These are phyloP conservation scores for Acanthurus lineatus DNA, from an alignment of 2,797 vertebrate species.

Conservation along the genomic window DNA sequence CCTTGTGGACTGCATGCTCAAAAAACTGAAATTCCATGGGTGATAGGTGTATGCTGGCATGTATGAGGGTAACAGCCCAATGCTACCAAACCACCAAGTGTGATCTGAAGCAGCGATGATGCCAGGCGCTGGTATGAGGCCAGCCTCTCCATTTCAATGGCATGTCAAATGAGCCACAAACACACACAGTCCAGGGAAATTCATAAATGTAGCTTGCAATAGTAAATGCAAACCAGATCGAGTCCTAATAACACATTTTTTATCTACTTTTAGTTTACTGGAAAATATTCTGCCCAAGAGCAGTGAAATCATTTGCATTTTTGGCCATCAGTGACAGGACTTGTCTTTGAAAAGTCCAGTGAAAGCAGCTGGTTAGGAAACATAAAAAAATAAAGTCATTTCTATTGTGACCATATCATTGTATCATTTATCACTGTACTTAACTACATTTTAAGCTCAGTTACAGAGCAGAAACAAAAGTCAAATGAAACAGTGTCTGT, in stretches of 20 bases:
- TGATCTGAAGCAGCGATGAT: conserved; percentile 56
- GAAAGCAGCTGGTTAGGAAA: too few species aligned
- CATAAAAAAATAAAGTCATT: too few species aligned
- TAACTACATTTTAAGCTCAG: too few species aligned
- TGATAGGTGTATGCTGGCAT: conserved; percentile 65
- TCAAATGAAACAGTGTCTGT: too few species aligned
- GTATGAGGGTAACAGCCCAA: conserved; percentile 43
- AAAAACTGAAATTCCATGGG: conserved; percentile 34
- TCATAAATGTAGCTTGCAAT: conserved; percentile 65
- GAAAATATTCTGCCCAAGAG: conserved; percentile 36
- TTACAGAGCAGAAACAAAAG: too few species aligned
- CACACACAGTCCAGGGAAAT: conserved; percentile 57
- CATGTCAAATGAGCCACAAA: conserved; percentile 69
- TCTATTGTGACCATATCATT: too few species aligned
- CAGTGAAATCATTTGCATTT: conserved; percentile 39
- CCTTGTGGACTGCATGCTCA: conserved; percentile 29
- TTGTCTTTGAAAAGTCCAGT: neutral
- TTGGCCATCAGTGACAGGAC: conserved; percentile 1
- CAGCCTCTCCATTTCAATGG: conserved; percentile 69
- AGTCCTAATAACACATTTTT: conserved; percentile 44
- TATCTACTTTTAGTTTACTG: conserved; percentile 36
- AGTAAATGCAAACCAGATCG: conserved; percentile 39
- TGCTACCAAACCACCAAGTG: conserved; percentile 65
- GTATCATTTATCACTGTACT: too few species aligned
- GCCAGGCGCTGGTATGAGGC: conserved; percentile 62